These are phyloP conservation scores for Muntiacus muntjak DNA, from an alignment of 2,113 vertebrate species.

Conservation along the genomic window DNA sequence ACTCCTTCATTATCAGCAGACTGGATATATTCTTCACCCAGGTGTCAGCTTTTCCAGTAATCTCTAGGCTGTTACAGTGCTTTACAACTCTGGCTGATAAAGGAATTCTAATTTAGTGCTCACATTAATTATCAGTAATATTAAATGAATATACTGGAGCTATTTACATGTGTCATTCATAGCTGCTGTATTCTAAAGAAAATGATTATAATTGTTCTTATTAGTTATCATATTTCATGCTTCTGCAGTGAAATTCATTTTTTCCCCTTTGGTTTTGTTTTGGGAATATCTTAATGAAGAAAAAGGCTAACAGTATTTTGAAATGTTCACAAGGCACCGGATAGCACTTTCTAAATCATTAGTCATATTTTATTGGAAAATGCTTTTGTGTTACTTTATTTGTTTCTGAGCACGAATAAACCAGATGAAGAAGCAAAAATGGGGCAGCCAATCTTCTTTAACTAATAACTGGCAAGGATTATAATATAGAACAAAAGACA, in stretches of 20 bases:
- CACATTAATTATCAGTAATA: conserved; percentile 62
- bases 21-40: background rate
- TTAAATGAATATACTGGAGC: conserved; percentile 65
- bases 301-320: conserved; percentile 44
- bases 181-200: conserved; percentile 37
- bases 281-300: conserved; percentile 45
- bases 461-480: background rate
- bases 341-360: conserved; percentile 20
- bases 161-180: conserved; percentile 71
- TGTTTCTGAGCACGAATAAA: conserved; percentile 36
- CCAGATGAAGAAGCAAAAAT: conserved; percentile 26
- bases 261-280: background rate
- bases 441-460: background rate
- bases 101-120: conserved; percentile 67
- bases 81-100: conserved; percentile 51
- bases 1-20: conserved; percentile 46
- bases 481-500: background rate
- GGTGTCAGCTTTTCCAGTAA: conserved; percentile 36
- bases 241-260: conserved; percentile 22
- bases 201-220: conserved; percentile 68
- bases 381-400: conserved; percentile 53
- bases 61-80: background rate
- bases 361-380: conserved; percentile 31
- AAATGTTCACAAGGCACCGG: conserved; percentile 26
- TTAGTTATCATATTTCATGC: conserved; percentile 56